phyloP scores from a whole-genome alignment of 2,888 invertebrate species.

The Hirtodrosophila confusa region DNA sequence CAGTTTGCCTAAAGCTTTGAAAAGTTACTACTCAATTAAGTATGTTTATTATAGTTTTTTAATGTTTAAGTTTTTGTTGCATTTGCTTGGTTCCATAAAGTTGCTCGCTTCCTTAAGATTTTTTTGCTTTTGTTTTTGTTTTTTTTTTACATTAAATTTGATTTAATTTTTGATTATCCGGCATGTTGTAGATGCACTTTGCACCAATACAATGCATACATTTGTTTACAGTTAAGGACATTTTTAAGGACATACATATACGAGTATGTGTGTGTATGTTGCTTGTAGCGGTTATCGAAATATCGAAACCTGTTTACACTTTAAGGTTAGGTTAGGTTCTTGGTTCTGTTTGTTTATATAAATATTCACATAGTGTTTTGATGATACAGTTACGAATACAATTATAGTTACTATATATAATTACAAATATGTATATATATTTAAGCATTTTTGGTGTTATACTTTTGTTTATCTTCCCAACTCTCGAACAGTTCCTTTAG shows the following conservation, averaged over 20 bases:
- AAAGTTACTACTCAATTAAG: conserved; percentile 41
- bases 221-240: conserved; percentile 20
- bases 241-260: neutral
- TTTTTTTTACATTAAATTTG: conserved; percentile 75
- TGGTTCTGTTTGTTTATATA: conserved; percentile 32
- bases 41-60: conserved; percentile 35
- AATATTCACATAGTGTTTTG: conserved; percentile 51
- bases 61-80: conserved; percentile 39
- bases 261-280: conserved; percentile 7
- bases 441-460: conserved; percentile 45
- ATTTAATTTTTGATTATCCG: conserved; percentile 83
- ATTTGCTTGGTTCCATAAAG: conserved; percentile 70
- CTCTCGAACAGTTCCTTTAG: conserved; percentile 84
- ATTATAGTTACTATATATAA: conserved; percentile 38
- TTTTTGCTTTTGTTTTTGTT: conserved; percentile 26
- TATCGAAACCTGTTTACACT: conserved; percentile 69
- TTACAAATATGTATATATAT: conserved; percentile 43
- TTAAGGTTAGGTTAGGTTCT: conserved; percentile 35
- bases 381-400: conserved; percentile 33
- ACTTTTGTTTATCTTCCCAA: conserved; percentile 11
- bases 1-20: conserved; percentile 44
- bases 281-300: conserved; percentile 32
- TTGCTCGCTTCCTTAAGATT: conserved; percentile 37
- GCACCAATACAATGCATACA: conserved; percentile 11
- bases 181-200: conserved; percentile 40